Conservation (phyloP, 2,888 invertebrate species). For the Megalurothrips usitatus region DNA sequence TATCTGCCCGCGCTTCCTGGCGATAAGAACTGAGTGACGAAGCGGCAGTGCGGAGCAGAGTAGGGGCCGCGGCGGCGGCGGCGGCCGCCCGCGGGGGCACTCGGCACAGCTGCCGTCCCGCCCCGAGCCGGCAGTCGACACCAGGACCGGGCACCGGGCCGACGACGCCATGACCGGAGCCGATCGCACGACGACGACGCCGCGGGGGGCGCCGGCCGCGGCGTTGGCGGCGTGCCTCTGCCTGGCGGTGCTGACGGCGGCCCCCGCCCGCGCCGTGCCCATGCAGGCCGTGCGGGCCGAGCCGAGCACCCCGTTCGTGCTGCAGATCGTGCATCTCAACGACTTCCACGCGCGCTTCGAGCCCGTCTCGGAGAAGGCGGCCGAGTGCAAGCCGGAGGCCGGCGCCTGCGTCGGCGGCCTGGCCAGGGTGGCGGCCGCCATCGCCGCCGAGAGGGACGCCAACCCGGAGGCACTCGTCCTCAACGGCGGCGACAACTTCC, state of each 20-base stretch:
- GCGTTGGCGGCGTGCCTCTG: not conserved
- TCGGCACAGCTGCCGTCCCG: too few relatives aligned
- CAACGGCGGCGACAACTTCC: slow-evolving; percentile 80
- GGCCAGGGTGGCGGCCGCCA: slow-evolving; percentile 57
- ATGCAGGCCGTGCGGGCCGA: not conserved
- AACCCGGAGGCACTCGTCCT: slow-evolving; percentile 58
- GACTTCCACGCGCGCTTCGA: slow-evolving; percentile 23
- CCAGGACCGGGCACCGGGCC: too few relatives aligned
- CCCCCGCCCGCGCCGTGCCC: not conserved
- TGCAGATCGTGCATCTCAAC: slow-evolving; percentile 19
- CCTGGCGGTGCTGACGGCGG: not conserved
- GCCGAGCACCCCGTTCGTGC: not conserved
- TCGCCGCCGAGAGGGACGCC: not conserved
- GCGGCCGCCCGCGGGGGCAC: too few relatives aligned
- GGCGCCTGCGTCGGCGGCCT: slow-evolving; percentile 64
- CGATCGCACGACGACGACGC: not conserved
- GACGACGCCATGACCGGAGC: too few relatives aligned
- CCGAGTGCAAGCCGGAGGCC: not conserved
- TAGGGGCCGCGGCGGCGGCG: too few relatives aligned
- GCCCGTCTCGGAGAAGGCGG: not conserved
- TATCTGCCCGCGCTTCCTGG: too few relatives aligned
- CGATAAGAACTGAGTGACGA: too few relatives aligned
- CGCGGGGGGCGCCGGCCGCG: not conserved
- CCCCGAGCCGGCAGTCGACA: too few relatives aligned
- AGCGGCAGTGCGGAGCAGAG: too few relatives aligned